Evolutionary conservation across 2,797 vertebrate genomes (phyloP), one percentile per base, ranked within the genome.

Genomic region (Mionectes olivaceus): DNA sequence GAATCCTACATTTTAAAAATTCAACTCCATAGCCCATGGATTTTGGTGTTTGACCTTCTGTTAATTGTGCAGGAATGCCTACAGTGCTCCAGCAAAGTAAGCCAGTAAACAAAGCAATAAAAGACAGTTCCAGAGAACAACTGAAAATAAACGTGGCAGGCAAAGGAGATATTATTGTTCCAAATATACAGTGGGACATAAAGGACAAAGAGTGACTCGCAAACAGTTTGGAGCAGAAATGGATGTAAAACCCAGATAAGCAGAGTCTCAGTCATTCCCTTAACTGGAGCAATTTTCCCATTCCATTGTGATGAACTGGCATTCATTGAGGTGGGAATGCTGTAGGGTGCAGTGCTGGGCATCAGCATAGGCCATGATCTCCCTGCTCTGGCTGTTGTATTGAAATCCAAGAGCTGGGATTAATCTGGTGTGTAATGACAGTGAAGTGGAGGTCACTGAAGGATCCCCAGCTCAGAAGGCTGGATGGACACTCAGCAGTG

Each of bases 321-420:
- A 9, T 25, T 64, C 19, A 2, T 19, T 7, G 13, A 5, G 41
- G 19, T 86, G 49, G 74, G 53, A 14, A 11, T 19, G 5, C 10
- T 30, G 83, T 37, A 3, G 44, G 22, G 73, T 9, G 56, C 9
- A 10, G 46, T 1, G 47, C 55, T 5, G 3, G 60, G 37, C 64
- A 43, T 2, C 8, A 57, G 33, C 19, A 10, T 1, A 0, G 25
- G n/a, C 43, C 10, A 0, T 2, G 23, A 16, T 28, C 46, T 49
- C 41, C 1, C 2, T 59, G 81, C 55, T 35, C 68, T 56, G 82
- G 22, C n/a, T 50, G 11, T 27, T 2, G 0, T 5, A 1, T 7
- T 5, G 35, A 3, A 18, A 3, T 47, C 1, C 35, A 2, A 37
- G 57, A 4, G 37, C 16, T 28, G 50, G 76, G 19, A 10, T 2